Evolutionary conservation across 1,140 invertebrate genomes (phyloP), one percentile per base, ranked within the genome.

Genomic region (Dolichoris vasculosae): DNA sequence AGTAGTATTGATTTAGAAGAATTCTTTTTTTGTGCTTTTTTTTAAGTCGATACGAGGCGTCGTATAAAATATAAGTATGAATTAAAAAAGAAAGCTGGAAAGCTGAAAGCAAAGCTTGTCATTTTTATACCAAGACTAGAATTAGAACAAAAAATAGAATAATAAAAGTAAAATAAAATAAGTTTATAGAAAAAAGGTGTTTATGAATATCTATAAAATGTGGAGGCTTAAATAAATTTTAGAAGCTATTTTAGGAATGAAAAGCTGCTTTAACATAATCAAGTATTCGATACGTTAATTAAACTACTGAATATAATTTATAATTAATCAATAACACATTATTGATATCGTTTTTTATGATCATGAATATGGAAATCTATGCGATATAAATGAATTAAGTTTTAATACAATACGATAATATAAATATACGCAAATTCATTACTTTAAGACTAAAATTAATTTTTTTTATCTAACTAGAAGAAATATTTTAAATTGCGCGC

Each of bases 231-330:
- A 38, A 8, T 46, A 30, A 9, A 9, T 79, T 79, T 32, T 32
- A n/a, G 30, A 43, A 32, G 32, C 30, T 51, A 2, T 40, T 78
- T 78, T 40, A 35, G 76, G 51, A 78, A 78, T 78, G 76, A 78
- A 78, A 78, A 78, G 30, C 46, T 78, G 51, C 46, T 78, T 59
- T 48, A 0, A 48, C 30, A 30, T 23, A 6, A 40, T 20, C 20
- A 59, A 26, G 23, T 59, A 59, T 59, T 43, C 2, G 6, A 38
- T 0, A 43, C 8, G 40, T 38, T 15, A 4, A 4, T 64, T 64
- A 2, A 64, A 13, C 6, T 0, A 8, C 6, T 69, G 1, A 69
- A 8, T 69, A 17, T 35, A 69, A 15, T 4, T 35, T 38, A 13
- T 20, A 69, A 13, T n/a, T n/a, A n/a, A n/a, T n/a, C n/a, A n/a